Base-by-base conservation (phyloP, 2,888 invertebrate genomes). In the Catonia carolina region DNA sequence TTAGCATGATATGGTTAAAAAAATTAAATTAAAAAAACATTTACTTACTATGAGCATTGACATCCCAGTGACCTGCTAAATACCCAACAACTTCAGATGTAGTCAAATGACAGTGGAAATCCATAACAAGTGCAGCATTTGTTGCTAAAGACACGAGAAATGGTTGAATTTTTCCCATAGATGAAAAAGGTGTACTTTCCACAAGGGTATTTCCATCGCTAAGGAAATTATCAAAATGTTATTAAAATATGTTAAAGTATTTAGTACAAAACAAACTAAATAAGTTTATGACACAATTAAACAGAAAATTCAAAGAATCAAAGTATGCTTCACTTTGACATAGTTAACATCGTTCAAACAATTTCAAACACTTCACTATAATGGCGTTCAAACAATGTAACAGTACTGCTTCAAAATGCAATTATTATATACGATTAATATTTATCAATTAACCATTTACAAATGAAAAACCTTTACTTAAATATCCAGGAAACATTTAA, bases 1-100 rank as follows among this genome's bases (percentile, higher is more conserved):
- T n/a, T n/a, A n/a, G n/a, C n/a, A n/a, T n/a, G n/a, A n/a, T n/a
- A n/a, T n/a, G n/a, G n/a, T n/a, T n/a, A n/a, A n/a, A n/a, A n/a
- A n/a, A n/a, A n/a, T n/a, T n/a, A n/a, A n/a, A n/a, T n/a, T n/a
- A n/a, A 23, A 14, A 7, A 12, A 53, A 15, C n/a, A 18, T 23
- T 17, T 37, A 80, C 86, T 81, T 81, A 95, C 95, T 92, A 69
- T 96, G 95, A 60, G 84, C 83, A 71, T 90, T 91, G 53, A 91
- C 84, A 73, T 96, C 96, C 96, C 96, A 97, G 57, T 86, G 86
- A 2, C 97, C 96, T 51, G 89, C 96, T 51, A 97, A 75, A 72
- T 96, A 97, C n/a, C 97, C 97, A 68, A 91, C 90, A 12, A 95
- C 90, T 77, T 96, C 96, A 66, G 88, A 88, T 69, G 86, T 88